Conservation (phyloP, 2,888 invertebrate genomes). For the Thysanoteuthis rhombus region DNA sequence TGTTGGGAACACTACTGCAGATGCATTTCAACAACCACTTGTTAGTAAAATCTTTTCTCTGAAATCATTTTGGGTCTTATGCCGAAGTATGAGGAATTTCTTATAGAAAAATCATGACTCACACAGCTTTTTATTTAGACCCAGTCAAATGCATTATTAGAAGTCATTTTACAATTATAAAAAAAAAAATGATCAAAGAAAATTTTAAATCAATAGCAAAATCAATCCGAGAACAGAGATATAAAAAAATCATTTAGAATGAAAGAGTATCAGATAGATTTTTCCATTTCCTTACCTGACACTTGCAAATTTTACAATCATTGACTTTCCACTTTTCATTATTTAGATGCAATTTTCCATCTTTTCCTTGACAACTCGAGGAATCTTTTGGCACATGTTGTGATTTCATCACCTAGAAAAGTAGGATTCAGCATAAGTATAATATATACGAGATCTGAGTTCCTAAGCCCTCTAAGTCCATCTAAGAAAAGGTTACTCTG, state of each 20-base stretch:
- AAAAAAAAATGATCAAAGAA: too few relatives aligned
- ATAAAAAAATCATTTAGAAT: neutral
- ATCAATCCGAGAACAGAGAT: too few relatives aligned
- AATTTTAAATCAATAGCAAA: too few relatives aligned
- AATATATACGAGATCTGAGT: too few relatives aligned
- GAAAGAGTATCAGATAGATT: neutral
- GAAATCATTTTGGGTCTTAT: neutral
- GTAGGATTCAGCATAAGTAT: neutral
- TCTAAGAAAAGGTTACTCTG: too few relatives aligned
- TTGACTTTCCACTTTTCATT: slow-evolving; percentile 52
- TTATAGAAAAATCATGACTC: too few relatives aligned
- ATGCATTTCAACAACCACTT: too few relatives aligned
- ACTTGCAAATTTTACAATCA: slow-evolving; percentile 53
- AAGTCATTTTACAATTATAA: too few relatives aligned
- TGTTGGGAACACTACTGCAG: too few relatives aligned
- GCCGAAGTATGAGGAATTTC: neutral
- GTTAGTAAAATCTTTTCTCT: too few relatives aligned
- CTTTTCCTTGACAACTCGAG: slow-evolving; percentile 44
- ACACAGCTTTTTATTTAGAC: neutral
- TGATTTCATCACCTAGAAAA: neutral
- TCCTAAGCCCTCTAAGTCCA: too few relatives aligned
- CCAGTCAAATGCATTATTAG: neutral
- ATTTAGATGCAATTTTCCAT: slow-evolving; percentile 43
- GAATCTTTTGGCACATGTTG: slow-evolving; percentile 36
- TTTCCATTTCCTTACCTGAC: slow-evolving; percentile 49